Evolutionary conservation across 2,113 vertebrate species (phyloP), one percentile per base, ranked within the genome.

Genomic region (Fregata magnificens): DNA sequence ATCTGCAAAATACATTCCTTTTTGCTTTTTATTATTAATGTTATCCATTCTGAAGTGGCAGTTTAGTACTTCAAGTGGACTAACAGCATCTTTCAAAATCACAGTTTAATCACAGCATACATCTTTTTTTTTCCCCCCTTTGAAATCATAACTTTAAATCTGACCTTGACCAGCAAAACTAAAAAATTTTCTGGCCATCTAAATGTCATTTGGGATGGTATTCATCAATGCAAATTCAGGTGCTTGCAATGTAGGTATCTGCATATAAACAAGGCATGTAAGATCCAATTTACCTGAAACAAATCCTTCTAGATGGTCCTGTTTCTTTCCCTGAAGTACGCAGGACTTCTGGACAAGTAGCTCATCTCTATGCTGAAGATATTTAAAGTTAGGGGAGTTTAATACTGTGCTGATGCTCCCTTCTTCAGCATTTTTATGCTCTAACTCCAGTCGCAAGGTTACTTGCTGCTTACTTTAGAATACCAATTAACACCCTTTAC

Each of bases 21-120:
- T 92, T 65, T 72, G 5, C 7, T 61, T 76, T 38, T 67, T 78
- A 9, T 80, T 71, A 38, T 78, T 59, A 80, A 92, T 89, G 80
- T 95, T 93, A 91, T 91, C 59, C 66, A 65, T 86, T 86, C 80
- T 92, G 61, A 91, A 90, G 71, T 82, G 67, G 22, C 45, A 96
- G 59, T 73, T 90, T 49, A 84, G 73, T 71, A 81, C 61, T 91
- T 95, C 45, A 79, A 44, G 78, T 56, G 72, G 40, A 91, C n/a
- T 79, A 94, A 65, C 16, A 83, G 44, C 24, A 93, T 78, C 19
- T 88, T 94, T 96, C 76, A 95, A 73, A 94, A 73, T 42, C 77
- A 69, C 28, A 70, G 49, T 82, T 80, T 95, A 84, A 79, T 71
- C 58, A 67, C 34, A 78, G 8, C 2, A 61, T 70, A 52, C 10